phyloP scores from a whole-genome alignment of 2,113 vertebrate genomes.

The Hucho hucho region DNA sequence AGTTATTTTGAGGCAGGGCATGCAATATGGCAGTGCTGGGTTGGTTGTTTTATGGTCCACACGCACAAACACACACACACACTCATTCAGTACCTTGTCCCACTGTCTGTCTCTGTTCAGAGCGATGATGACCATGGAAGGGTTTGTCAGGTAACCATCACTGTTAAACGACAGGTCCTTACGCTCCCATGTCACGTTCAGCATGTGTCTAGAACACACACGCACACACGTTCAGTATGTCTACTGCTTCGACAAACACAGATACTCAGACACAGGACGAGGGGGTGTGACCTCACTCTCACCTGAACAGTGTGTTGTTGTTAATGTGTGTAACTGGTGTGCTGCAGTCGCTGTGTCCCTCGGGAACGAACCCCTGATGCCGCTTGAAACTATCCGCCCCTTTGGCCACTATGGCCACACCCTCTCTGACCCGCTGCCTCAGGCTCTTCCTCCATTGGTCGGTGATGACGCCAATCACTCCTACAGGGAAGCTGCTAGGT shows the following conservation, averaged over 20 bases:
- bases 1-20: too few species aligned
- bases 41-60: neutral
- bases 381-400: conserved; percentile 86
- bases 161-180: conserved; percentile 92
- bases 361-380: conserved; percentile 80
- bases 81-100: conserved; percentile 85
- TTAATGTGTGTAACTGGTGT: conserved; percentile 57
- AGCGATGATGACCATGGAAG: conserved; percentile 91
- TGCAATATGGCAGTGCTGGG: too few species aligned
- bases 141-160: conserved; percentile 88
- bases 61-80: neutral
- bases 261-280: too few species aligned
- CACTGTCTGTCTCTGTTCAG: conserved; percentile 91
- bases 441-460: conserved; percentile 94
- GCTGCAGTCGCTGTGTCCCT: conserved; percentile 82
- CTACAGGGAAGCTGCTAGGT: conserved; percentile 83
- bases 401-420: conserved; percentile 90
- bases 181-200: conserved; percentile 93
- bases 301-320: conserved; percentile 89
- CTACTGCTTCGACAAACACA: neutral
- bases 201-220: conserved; percentile 80
- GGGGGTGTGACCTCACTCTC: conserved; percentile 22
- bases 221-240: neutral
- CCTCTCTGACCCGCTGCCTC: conserved; percentile 90
- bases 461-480: conserved; percentile 90